Evolutionary conservation across 2,888 invertebrate species (phyloP), one percentile per base, ranked within the genome.

Genomic region (Caenorhabditis sulstoni): DNA sequence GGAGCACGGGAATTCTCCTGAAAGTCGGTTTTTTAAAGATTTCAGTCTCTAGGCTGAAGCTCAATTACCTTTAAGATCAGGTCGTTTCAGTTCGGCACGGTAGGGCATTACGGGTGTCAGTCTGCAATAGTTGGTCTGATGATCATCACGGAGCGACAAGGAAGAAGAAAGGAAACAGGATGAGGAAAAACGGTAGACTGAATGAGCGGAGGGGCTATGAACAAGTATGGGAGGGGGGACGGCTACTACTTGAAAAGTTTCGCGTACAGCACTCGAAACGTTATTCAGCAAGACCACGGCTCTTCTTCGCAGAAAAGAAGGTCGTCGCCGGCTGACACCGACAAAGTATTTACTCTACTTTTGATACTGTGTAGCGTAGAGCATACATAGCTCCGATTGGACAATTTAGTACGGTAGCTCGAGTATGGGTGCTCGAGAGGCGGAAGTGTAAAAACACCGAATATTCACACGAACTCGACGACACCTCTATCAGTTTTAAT

Each of bases 51-150:
- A 7, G 3, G 4, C 29, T 29, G 29, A 29, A 29, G 29, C 29
- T 29, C 29, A 7, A 29, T 29, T 58, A 90, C 90, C 90, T 86
- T 90, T 90, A 20, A 90, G 73, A 77, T 90, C 90, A 11, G 90
- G 90, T 52, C 90, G 85, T 79, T 90, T 90, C 29, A 90, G 83
- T 65, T 90, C 90, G n/a, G 89, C 85, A 70, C 90, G 84, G 79
- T 90, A 90, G 11, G 88, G 88, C 88, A 88, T 88, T 23, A 3
- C 41, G n/a, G 47, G 8, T n/a, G 52, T 55, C 61, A 61, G 70
- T 55, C 58, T 58, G 58, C 14, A 58, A 58, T 55, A 37, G 52
- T 20, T 41, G 41, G 11, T 41, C 3, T 9, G 44, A 23, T 57
- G 50, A 14, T 49, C 59, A 68, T 22, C 11, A 52, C 12, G 7